Conservation (phyloP, 2,113 vertebrate species). For the Gopherus flavomarginatus region DNA sequence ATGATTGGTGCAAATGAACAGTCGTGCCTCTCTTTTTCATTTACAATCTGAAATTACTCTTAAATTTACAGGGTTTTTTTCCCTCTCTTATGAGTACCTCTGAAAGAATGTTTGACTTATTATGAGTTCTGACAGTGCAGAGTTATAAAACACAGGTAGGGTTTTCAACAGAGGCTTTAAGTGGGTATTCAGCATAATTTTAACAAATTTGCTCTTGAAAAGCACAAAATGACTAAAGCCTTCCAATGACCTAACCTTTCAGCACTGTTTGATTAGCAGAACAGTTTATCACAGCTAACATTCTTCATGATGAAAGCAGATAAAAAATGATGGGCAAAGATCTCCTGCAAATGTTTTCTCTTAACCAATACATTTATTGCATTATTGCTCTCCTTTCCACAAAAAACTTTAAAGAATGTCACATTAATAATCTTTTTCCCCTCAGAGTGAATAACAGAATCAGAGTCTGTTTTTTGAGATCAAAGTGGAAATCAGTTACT, state of each 20-base stretch:
- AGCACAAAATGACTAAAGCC: constrained; percentile 84
- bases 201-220: constrained; percentile 85
- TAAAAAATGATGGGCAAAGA: constrained; percentile 49
- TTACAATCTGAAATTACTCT: constrained; percentile 93
- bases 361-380: constrained; percentile 37
- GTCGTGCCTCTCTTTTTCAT: constrained; percentile 91
- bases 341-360: constrained; percentile 67
- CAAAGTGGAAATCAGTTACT: constrained; percentile 52
- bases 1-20: constrained; percentile 99
- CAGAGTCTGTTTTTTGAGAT: constrained; percentile 41
- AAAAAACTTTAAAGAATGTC: constrained; percentile 27
- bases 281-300: constrained; percentile 70
- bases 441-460: constrained; percentile 41
- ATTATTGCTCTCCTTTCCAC: constrained; percentile 8
- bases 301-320: constrained; percentile 65
- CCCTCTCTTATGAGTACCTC: constrained; percentile 85
- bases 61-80: constrained; percentile 84
- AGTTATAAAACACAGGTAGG: constrained; percentile 89
- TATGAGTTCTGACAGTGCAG: constrained; percentile 89
- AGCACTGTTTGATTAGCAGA: constrained; percentile 83
- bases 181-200: constrained; percentile 85
- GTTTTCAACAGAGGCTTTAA: constrained; percentile 82
- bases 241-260: constrained; percentile 82
- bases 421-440: constrained; percentile 43
- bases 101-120: constrained; percentile 91